These are phyloP conservation scores for Platyrinchus mystaceus DNA, from an alignment of 2,797 vertebrate genomes.

Conservation along the genomic window DNA sequence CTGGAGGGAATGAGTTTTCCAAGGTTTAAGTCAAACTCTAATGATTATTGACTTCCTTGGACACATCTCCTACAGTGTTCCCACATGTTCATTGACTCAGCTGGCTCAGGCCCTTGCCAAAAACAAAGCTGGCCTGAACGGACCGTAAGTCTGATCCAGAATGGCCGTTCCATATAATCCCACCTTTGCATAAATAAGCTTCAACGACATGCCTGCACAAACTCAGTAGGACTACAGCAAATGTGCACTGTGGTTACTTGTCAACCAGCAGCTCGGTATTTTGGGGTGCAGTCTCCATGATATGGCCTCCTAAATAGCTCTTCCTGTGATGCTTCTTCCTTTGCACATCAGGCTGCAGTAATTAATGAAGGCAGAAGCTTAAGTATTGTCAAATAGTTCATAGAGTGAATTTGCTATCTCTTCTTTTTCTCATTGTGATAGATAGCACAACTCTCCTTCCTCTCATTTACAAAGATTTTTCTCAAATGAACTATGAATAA, in stretches of 20 bases:
- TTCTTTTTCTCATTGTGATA: conserved; percentile 49
- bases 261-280: neutral
- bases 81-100: neutral
- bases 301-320: neutral
- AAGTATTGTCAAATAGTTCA: conserved; percentile 31
- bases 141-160: neutral
- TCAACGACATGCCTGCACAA: neutral
- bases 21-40: neutral
- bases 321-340: neutral
- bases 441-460: conserved; percentile 66
- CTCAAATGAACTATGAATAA: conserved; percentile 82
- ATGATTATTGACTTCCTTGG: neutral
- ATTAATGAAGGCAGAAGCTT: conserved; percentile 28
- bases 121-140: neutral
- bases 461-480: conserved; percentile 79
- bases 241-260: neutral
- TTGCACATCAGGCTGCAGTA: neutral
- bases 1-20: neutral
- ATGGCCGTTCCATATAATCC: neutral
- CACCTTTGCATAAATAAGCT: neutral
- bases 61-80: neutral
- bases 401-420: conserved; percentile 24
- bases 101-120: neutral
- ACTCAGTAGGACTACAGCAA: neutral
- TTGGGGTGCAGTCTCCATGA: neutral